phyloP scores from a whole-genome alignment of 1,140 invertebrate species.

The Oedothorax gibbosus region DNA sequence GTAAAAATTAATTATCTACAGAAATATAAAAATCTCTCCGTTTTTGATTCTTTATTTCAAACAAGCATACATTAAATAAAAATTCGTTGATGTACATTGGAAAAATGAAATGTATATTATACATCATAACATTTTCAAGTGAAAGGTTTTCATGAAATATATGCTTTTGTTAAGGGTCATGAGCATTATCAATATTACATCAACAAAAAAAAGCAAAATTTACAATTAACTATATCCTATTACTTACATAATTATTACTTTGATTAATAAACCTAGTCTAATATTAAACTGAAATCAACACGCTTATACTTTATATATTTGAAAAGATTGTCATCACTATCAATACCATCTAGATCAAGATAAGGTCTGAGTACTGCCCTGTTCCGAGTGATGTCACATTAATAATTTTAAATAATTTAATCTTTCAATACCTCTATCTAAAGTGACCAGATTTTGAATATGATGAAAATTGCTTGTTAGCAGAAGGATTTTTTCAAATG shows the following conservation, averaged over 20 bases:
- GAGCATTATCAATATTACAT: constrained; percentile 5
- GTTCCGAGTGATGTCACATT: no score
- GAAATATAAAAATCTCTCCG: no score
- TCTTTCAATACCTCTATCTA: no score
- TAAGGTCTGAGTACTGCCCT: no score
- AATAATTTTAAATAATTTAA: no score
- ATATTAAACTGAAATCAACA: no score
- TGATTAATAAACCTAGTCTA: no score
- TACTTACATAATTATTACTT: neutral
- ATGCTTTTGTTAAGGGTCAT: constrained; percentile 15
- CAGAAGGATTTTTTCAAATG: no score
- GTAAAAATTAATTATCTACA: no score
- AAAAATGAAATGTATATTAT: constrained; percentile 26
- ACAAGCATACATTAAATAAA: constrained; percentile 43
- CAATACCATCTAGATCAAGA: no score
- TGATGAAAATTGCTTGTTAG: no score
- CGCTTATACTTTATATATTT: neutral
- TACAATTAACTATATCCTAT: neutral
- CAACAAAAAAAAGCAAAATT: neutral
- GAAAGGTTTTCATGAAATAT: constrained; percentile 37
- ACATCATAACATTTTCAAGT: constrained; percentile 22
- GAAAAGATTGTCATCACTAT: constrained; percentile 24
- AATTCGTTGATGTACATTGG: constrained; percentile 50
- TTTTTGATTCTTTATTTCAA: constrained; percentile 46
- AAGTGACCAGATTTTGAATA: no score